Conservation (phyloP, 2,113 vertebrate species). For the Bos indicus region DNA sequence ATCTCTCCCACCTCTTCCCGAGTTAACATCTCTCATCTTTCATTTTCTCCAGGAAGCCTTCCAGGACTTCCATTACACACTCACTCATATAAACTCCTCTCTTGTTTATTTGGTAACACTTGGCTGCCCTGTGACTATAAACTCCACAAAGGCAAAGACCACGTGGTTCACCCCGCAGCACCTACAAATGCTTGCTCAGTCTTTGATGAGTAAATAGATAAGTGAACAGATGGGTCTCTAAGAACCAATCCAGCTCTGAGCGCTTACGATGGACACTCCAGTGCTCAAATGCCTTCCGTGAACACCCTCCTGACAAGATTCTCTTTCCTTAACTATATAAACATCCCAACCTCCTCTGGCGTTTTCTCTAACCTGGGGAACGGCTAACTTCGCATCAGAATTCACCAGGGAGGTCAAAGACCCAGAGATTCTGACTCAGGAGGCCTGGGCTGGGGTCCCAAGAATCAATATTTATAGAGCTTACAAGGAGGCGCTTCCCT, state of each 20-base stretch:
- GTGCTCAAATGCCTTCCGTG: not conserved
- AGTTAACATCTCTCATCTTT: not conserved
- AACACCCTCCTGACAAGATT: not conserved
- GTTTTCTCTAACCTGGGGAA: not conserved
- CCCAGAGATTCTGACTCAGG: not conserved
- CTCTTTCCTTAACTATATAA: not conserved
- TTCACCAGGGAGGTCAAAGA: not conserved
- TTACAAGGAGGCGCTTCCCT: not conserved
- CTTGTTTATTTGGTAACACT: not conserved
- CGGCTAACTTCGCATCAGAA: not conserved
- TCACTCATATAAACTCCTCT: not conserved
- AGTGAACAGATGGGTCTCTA: not conserved
- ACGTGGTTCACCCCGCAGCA: not conserved
- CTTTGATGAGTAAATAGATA: not conserved
- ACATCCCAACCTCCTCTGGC: not conserved
- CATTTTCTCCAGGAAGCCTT: not conserved
- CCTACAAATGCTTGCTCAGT: not conserved
- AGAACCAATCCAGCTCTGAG: not conserved
- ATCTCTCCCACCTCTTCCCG: too few relatives aligned
- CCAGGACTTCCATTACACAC: too few relatives aligned
- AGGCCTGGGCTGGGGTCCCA: not conserved
- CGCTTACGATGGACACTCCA: fast-evolving
- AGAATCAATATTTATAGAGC: not conserved
- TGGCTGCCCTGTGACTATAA: not conserved
- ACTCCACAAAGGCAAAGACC: not conserved